phyloP scores from a whole-genome alignment of 2,797 vertebrate genomes.

The Taeniopygia guttata region DNA sequence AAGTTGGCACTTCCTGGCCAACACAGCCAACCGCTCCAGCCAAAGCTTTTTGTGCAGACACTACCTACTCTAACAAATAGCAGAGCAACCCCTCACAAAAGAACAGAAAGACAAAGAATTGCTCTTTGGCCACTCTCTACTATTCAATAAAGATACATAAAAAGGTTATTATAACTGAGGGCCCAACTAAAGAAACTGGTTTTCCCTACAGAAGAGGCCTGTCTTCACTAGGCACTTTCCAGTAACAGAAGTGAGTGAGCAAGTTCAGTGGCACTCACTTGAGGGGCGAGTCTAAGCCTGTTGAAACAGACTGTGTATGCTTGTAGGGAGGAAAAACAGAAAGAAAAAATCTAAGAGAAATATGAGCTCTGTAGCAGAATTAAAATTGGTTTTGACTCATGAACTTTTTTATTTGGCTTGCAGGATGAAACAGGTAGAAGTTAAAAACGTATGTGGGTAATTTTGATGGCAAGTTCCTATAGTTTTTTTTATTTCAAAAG shows the following conservation, averaged over 20 bases:
- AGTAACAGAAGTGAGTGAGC: neutral
- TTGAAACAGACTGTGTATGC: neutral
- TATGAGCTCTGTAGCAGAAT: neutral
- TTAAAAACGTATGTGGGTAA: neutral
- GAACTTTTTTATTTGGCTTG: neutral
- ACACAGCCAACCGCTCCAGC: neutral
- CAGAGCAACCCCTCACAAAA: neutral
- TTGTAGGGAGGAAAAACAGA: neutral
- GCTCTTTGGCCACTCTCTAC: neutral
- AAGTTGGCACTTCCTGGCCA: neutral
- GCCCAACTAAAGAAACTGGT: neutral
- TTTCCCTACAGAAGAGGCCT: neutral
- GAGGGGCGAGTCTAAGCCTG: neutral
- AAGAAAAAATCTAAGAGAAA: neutral
- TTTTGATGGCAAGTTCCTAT: neutral
- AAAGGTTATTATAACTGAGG: neutral
- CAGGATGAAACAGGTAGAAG: neutral
- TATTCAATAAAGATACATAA: neutral
- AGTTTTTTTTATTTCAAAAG: neutral
- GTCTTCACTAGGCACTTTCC: neutral
- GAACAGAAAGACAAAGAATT: neutral
- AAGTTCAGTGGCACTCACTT: neutral
- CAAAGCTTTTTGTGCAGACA: neutral
- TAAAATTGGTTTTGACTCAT: neutral
- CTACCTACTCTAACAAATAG: neutral